These are phyloP conservation scores for Antheraea pernyi DNA, from an alignment of 1,140 invertebrate genomes.

Conservation along the genomic window DNA sequence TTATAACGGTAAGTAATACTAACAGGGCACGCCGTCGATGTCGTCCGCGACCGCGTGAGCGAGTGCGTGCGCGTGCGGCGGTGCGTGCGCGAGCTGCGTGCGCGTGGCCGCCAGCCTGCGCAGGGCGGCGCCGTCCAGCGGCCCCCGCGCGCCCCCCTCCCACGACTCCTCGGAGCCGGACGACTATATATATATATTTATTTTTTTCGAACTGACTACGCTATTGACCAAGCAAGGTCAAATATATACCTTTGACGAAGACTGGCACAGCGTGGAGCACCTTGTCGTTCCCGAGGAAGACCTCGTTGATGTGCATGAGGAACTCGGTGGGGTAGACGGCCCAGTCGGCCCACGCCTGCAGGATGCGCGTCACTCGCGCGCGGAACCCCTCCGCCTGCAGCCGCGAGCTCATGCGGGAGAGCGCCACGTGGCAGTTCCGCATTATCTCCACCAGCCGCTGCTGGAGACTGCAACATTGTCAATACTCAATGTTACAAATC, in stretches of 20 bases:
- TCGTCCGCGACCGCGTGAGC: conserved; percentile 49
- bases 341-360: conserved; percentile 99
- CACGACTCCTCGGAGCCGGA: conserved; percentile 75
- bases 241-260: too few species aligned
- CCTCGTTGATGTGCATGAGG: conserved; percentile 93
- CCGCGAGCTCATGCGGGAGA: conserved; percentile 89
- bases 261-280: too few species aligned
- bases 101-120: conserved; percentile 83
- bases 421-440: conserved; percentile 85
- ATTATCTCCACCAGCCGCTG: conserved; percentile 92
- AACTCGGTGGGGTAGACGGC: conserved; percentile 97
- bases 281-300: conserved; percentile 82
- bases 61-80: conserved; percentile 80
- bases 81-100: conserved; percentile 88
- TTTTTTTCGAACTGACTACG: too few species aligned
- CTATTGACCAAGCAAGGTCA: too few species aligned
- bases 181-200: too few species aligned
- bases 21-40: conserved; percentile 88
- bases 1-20: too few species aligned
- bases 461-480: conserved; percentile 86
- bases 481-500: background rate
- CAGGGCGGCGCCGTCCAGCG: conserved; percentile 90
- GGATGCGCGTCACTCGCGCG: conserved; percentile 95
- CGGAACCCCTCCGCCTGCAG: conserved; percentile 98
- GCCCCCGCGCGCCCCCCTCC: conserved; percentile 89